Evolutionary conservation across 2,888 invertebrate genomes (phyloP), one percentile per base, ranked within the genome.

Genomic region (Phengaris alcon): DNA sequence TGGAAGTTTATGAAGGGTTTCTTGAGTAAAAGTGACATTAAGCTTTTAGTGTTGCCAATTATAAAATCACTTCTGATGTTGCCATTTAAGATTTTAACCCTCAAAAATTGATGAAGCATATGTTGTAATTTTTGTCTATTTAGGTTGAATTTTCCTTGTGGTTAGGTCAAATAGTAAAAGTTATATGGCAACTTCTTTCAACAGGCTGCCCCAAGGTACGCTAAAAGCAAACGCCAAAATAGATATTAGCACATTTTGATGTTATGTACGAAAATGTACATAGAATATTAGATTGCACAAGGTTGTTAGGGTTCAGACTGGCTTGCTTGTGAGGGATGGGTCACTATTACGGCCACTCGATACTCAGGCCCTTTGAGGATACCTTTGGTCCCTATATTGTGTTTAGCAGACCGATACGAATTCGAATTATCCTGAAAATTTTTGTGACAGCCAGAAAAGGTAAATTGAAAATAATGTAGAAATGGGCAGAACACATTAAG

Each of bases 11-110:
- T 64, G 64, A 35, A 64, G 64, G 35, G 12, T 35, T 64, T 64
- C 64, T 12, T 35, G 6, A 9, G 52, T 52, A 9, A 35, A 44
- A 35, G 35, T 64, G 35, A 12, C 64, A 12, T 44, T 13, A 13
- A 64, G 64, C 64, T 64, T 64, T 64, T 35, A 64, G 64, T 44
- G 64, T 12, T 44, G 44, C 64, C 64, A 64, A 64, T 59, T 64
- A 64, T 44, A 64, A 64, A 64, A 64, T 64, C 64, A 44, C 64
- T 64, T 64, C 12, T 13, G 64, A 44, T 44, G 64, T 44, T 64
- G 64, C 35, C 64, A 6, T 64, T 44, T 35, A 2, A 22, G 57
- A 57, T 57, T 57, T 59, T 22, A 22, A 59, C 59, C 22, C 8
- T 57, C 35, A 35, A 15, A 35, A 35, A 4, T 44, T 44, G 6